Conservation (phyloP, 1,140 invertebrate species). For the Drosophila bipectinata region DNA sequence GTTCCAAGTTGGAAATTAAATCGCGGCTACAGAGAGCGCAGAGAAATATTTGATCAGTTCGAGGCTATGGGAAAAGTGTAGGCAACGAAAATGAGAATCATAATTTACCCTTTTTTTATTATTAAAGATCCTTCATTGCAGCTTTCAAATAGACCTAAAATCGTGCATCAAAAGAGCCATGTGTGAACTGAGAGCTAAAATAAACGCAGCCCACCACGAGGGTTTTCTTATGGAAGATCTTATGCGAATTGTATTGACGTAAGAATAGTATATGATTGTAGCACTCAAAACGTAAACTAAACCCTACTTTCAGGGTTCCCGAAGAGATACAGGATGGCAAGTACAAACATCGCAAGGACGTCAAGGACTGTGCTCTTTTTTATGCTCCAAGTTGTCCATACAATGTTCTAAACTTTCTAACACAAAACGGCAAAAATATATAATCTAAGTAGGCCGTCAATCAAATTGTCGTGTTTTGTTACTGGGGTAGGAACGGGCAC, state of each 20-base stretch:
- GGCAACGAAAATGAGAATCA: not conserved
- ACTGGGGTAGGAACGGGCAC: not conserved
- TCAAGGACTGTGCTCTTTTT: constrained; percentile 32
- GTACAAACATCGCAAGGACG: constrained; percentile 37
- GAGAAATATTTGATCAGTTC: constrained; percentile 61
- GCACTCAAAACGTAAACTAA: not conserved
- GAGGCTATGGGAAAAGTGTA: constrained; percentile 65
- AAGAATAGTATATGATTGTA: not conserved
- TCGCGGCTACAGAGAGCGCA: constrained; percentile 59
- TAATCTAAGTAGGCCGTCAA: constrained; percentile 31
- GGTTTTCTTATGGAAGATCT: constrained; percentile 62
- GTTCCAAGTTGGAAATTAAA: constrained; percentile 65
- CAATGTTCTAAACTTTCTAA: constrained; percentile 53
- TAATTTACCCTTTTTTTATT: no score
- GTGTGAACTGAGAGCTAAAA: constrained; percentile 49
- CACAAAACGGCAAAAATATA: constrained; percentile 10
- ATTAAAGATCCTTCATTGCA: not conserved
- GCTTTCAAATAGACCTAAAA: constrained; percentile 53
- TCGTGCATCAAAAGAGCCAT: constrained; percentile 68
- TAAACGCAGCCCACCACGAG: constrained; percentile 18
- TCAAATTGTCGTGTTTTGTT: not conserved
- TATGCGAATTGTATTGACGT: constrained; percentile 59
- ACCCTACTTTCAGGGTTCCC: constrained; percentile 27
- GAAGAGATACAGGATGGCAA: constrained; percentile 46
- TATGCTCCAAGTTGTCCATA: constrained; percentile 60